Base-by-base conservation (phyloP, 2,797 vertebrate species). In the Heterohyrax brucei region DNA sequence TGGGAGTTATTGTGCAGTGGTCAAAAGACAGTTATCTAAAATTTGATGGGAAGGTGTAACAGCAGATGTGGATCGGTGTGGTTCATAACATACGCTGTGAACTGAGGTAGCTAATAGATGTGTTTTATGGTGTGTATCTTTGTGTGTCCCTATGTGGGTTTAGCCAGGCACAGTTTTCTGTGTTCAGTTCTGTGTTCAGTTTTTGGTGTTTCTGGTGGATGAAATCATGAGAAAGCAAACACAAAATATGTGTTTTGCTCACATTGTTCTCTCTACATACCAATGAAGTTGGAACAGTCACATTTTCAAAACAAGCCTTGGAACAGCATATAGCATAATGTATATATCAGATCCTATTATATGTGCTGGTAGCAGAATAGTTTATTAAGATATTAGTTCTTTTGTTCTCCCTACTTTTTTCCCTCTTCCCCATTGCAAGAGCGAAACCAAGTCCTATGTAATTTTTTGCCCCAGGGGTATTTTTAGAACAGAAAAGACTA, bases 261-360 rank as follows among this genome's bases (percentile, higher is more conserved):
- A 93, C 16, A 72, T 53, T 61, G 10, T 56, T 66, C 30, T 44
- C 48, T 92, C 53, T 39, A 78, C 16, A 44, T 87, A 89, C 64
- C 53, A 53, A 66, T 82, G 61, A 64, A 12, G 44, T 77, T 50
- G 48, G 26, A 93, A 73, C 66, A 76, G 77, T 79, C 46, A 70
- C 13, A 21, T 88, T 79, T 95, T 93, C 80, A 75, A 82, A 96
- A 91, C 39, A 95, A 95, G 33, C 21, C 50, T 96, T 56, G 59
- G 10, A 83, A 72, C 87, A 70, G 64, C n/a, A 13, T 73, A 91
- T 64, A 30, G 53, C n/a, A 78, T 2, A 28, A 19, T 28, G 19
- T 39, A 62, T 39, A 64, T 46, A 61, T 70, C 33, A 85, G 76
- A 73, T 86, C 89, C 86, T 89, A 33, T 59, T 82, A 73, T 73